phyloP scores from a whole-genome alignment of 2,797 vertebrate species.

The Phalloptychus januarius region DNA sequence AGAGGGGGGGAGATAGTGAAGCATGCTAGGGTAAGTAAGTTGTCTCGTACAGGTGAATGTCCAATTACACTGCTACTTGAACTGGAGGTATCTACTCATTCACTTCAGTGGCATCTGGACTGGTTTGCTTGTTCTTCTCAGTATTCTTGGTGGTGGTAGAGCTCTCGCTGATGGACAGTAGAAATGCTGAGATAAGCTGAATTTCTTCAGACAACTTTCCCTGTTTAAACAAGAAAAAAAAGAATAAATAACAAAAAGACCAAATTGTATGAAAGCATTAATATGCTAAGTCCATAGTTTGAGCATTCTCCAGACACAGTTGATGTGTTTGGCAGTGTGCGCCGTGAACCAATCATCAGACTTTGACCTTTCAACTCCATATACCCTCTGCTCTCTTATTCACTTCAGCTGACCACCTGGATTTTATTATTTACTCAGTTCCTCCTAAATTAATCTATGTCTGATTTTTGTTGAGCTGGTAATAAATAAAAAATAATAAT shows the following conservation, averaged over 20 bases:
- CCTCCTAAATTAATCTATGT: no score
- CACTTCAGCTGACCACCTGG: background rate
- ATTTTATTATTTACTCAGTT: background rate
- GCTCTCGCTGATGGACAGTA: slow-evolving; percentile 84
- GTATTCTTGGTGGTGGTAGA: slow-evolving; percentile 68
- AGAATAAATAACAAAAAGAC: slow-evolving; percentile 81
- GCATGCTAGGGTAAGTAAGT: slow-evolving; percentile 97
- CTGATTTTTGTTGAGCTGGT: no score
- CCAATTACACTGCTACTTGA: slow-evolving; percentile 97
- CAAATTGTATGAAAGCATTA: slow-evolving; percentile 70
- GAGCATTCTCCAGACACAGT: slow-evolving; percentile 26
- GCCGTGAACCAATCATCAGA: background rate
- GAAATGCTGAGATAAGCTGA: slow-evolving; percentile 84
- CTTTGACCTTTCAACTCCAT: background rate
- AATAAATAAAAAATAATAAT: no score
- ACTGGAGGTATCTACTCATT: slow-evolving; percentile 90
- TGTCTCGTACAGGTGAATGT: slow-evolving; percentile 99
- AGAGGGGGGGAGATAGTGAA: slow-evolving; percentile 86
- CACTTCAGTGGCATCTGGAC: slow-evolving; percentile 83
- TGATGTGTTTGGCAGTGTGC: slow-evolving; percentile 24
- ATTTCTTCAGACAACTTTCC: slow-evolving; percentile 86
- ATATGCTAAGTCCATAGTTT: slow-evolving; percentile 19
- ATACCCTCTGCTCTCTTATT: background rate
- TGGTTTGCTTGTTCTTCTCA: slow-evolving; percentile 83
- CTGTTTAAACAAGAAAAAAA: slow-evolving; percentile 87